These are phyloP conservation scores for Mystacides longicornis DNA, from an alignment of 2,888 invertebrate species.

Conservation along the genomic window DNA sequence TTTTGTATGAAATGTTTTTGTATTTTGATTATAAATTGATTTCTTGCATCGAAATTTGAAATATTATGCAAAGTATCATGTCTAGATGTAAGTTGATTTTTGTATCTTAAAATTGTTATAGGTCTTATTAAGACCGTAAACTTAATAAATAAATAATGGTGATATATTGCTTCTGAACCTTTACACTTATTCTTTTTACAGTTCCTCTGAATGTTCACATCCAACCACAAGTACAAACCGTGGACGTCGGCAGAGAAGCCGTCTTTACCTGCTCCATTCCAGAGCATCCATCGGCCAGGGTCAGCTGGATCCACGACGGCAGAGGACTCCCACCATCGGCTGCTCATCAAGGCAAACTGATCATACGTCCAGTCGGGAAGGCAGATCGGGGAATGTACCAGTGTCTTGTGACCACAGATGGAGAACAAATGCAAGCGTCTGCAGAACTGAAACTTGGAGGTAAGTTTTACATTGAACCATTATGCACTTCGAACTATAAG, in stretches of 20 bases:
- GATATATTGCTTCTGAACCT: too few species aligned
- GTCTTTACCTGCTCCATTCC: constrained; percentile 80
- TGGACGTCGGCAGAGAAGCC: constrained; percentile 78
- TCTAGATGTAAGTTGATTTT: too few species aligned
- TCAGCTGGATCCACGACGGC: constrained; percentile 78
- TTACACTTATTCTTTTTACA: constrained; percentile 36
- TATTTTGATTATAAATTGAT: too few species aligned
- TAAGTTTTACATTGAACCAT: constrained; percentile 36
- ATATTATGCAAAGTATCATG: too few species aligned
- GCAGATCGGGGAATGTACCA: constrained; percentile 90
- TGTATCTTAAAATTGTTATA: too few species aligned
- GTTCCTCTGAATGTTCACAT: constrained; percentile 75
- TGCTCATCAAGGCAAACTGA: constrained; percentile 39
- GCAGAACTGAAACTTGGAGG: constrained; percentile 76
- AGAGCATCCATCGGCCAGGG: constrained; percentile 75
- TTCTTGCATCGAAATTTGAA: too few species aligned
- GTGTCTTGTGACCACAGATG: constrained; percentile 78
- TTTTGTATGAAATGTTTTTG: too few species aligned
- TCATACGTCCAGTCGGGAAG: constrained; percentile 61
- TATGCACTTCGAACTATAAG: too few species aligned
- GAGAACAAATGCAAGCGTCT: constrained; percentile 77
- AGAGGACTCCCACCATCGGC: constrained; percentile 49
- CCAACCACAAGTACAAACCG: constrained; percentile 67
- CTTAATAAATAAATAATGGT: too few species aligned
- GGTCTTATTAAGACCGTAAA: too few species aligned